phyloP scores from a whole-genome alignment of 1,140 invertebrate species.

The Choristoneura fumiferana region DNA sequence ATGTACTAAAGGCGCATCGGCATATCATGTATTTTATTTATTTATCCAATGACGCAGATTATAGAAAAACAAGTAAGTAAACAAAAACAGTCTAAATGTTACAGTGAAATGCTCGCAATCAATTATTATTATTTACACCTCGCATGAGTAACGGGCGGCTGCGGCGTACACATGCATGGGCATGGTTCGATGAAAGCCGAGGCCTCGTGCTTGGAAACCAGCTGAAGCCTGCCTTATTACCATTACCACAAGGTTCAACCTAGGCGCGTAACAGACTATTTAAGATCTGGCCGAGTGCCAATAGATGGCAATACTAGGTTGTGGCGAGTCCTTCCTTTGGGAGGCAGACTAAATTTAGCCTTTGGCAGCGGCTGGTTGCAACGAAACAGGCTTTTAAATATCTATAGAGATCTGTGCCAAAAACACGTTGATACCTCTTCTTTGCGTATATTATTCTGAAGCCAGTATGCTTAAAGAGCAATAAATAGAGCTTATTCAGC shows the following conservation, averaged over 20 bases:
- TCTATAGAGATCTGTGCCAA: not conserved
- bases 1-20: no score
- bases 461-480: no score
- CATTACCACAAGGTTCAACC: conserved; percentile 7
- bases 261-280: not conserved
- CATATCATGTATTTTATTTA: no score
- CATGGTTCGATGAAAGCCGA: conserved; percentile 6
- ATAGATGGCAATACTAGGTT: conserved; percentile 9
- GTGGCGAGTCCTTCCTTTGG: conserved; percentile 12
- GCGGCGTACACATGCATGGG: conserved; percentile 2
- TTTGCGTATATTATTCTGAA: no score
- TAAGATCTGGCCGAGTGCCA: conserved; percentile 3
- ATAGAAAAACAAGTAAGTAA: no score
- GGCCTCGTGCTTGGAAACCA: not conserved
- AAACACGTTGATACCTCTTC: not conserved
- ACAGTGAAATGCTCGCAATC: no score
- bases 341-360: conserved; percentile 10
- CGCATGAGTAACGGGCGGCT: not conserved
- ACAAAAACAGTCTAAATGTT: no score
- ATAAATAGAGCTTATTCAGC: no score
- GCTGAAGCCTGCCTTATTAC: conserved; percentile 3
- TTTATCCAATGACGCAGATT: no score
- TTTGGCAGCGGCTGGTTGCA: conserved; percentile 2
- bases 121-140: no score
- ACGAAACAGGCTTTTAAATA: conserved; percentile 5